Percentiles rank a stretch among this genome's conserved stretches.
Conservation (phyloP, 2,113 vertebrate species). For the Albula goreensis region DNA sequence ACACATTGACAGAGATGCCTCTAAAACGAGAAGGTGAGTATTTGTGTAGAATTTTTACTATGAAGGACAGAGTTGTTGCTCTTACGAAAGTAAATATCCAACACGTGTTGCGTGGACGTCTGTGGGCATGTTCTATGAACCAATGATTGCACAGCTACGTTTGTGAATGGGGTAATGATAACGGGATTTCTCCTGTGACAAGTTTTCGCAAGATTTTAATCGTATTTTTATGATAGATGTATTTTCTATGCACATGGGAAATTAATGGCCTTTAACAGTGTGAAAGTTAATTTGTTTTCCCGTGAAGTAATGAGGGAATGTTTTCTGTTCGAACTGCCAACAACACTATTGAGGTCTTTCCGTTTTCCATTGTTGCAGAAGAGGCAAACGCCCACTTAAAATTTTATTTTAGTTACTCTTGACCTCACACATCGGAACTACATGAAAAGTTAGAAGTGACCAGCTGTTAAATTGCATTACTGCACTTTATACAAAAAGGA, state of each 20-base stretch:
- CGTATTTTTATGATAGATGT: background rate
- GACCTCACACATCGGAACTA: too few relatives aligned
- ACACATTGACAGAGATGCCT: background rate
- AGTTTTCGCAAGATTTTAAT: background rate
- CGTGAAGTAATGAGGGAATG: background rate
- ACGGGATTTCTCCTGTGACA: background rate
- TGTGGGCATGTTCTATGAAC: background rate
- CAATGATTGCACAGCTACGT: background rate
- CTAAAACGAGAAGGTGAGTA: slow-evolving; percentile 26
- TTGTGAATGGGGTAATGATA: background rate
- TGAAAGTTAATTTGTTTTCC: background rate
- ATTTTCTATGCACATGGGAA: background rate
- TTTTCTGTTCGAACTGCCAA: background rate
- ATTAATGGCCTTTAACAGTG: background rate
- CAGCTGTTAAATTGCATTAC: too few relatives aligned
- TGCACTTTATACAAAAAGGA: too few relatives aligned
- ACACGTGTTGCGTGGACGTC: background rate
- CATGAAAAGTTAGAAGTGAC: too few relatives aligned
- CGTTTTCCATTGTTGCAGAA: background rate
- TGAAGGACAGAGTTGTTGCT: background rate
- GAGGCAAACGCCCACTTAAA: too few relatives aligned
- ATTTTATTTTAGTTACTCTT: too few relatives aligned
- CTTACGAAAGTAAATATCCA: background rate
- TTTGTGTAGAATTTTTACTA: background rate
- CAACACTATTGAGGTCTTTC: background rate